Conservation (phyloP, 2,888 invertebrate species). For the Diplazon laetatorius region DNA sequence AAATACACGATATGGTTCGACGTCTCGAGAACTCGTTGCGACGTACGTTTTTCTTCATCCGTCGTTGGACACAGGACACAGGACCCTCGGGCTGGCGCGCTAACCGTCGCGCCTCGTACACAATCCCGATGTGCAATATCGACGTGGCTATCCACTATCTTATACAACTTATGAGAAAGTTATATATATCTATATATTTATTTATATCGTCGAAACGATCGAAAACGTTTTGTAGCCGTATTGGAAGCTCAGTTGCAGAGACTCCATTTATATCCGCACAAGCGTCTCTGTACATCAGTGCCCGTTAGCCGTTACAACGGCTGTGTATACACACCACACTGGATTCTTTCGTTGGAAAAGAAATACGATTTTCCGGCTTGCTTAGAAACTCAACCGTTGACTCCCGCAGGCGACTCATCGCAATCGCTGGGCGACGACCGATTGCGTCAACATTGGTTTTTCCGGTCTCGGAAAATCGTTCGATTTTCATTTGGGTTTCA, state of each 20-base stretch:
- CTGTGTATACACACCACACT: no score
- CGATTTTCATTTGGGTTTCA: neutral
- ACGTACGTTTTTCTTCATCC: conserved; percentile 22
- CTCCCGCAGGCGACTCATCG: neutral
- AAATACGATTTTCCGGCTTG: neutral
- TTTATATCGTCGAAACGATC: conserved; percentile 13
- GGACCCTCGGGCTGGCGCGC: conserved; percentile 1
- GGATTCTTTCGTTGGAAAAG: neutral
- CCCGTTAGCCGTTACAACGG: no score
- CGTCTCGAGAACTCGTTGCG: neutral
- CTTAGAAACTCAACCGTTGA: neutral
- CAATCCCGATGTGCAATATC: conserved; percentile 6
- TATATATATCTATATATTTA: no score
- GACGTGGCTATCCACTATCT: conserved; percentile 2
- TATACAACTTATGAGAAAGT: conserved; percentile 21
- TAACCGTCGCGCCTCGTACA: conserved; percentile 31
- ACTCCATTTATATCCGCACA: conserved; percentile 37
- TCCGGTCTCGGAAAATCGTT: neutral
- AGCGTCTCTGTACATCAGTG: no score
- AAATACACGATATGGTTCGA: conserved; percentile 15
- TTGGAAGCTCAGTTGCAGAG: conserved; percentile 22
- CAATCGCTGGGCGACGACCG: conserved; percentile 40
- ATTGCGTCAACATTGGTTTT: conserved; percentile 53
- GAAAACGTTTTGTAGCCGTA: neutral
- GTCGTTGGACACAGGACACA: conserved; percentile 26